phyloP scores from a whole-genome alignment of 2,888 invertebrate species.

The Opisthograptis luteolata region DNA sequence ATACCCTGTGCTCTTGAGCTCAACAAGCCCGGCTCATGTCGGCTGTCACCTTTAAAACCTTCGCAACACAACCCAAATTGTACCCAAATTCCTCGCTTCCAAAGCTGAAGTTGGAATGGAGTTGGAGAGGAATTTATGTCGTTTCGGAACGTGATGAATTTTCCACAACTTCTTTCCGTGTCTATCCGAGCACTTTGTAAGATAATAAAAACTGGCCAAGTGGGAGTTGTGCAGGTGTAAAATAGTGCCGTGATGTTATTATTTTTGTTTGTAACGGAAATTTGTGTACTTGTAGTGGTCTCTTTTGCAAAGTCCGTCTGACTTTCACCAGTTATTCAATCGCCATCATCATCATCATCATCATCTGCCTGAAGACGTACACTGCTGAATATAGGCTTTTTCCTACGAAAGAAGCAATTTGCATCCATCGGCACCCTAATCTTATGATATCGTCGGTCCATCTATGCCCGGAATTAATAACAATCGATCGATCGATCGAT shows the following conservation, averaged over 20 bases:
- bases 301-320: too few relatives aligned
- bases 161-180: conserved; percentile 78
- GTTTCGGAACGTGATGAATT: conserved; percentile 64
- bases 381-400: too few relatives aligned
- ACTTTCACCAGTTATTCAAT: too few relatives aligned
- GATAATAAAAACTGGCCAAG: conserved; percentile 65
- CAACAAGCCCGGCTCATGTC: conserved; percentile 54
- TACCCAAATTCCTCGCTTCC: conserved; percentile 2
- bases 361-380: too few relatives aligned
- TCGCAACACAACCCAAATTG: conserved; percentile 28
- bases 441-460: too few relatives aligned
- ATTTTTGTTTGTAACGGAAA: neutral
- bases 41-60: conserved; percentile 44
- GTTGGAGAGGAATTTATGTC: conserved; percentile 33
- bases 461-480: too few relatives aligned
- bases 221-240: conserved; percentile 1
- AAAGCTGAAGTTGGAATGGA: conserved; percentile 31
- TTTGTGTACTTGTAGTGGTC: too few relatives aligned
- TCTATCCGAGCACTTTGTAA: conserved; percentile 83
- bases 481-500: too few relatives aligned
- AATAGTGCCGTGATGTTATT: too few relatives aligned
- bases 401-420: too few relatives aligned
- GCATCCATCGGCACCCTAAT: too few relatives aligned
- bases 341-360: too few relatives aligned
- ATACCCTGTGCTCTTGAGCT: conserved; percentile 68